Base-by-base conservation (phyloP, 1,140 invertebrate genomes). In the Ruditapes philippinarum region DNA sequence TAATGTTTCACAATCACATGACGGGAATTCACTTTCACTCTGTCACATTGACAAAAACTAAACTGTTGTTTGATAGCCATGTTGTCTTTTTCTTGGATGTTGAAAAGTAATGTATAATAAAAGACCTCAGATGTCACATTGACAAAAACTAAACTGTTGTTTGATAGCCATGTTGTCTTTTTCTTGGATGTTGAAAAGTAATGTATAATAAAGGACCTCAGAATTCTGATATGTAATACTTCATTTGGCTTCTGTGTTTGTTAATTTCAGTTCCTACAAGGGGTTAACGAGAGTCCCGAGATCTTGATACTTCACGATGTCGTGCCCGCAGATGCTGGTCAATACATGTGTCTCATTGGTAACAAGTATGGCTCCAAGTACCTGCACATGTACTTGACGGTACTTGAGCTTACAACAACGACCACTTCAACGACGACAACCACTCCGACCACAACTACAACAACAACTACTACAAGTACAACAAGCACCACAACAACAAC, bases 321-420 rank as follows among this genome's bases (percentile, higher is more conserved):
- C 3, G 73, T n/a, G 3, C 40, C 14, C 12, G 31, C 51, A 5
- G 89, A 90, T 28, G 89, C 78, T 4, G 89, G 89, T 3, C 74
- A 90, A 36, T 90, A 90, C 40, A 90, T 78, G 5, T 90, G 89
- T 87, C 60, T 90, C 11, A 76, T 70, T 25, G 89, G 83, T 14
- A 87, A 87, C 45, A 42, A 80, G 36, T 74, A 42, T 33, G 83
- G 83, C 0, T 81, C 83, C 19, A 85, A 87, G 17, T 86, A 90
- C 38, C 74, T 81, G n/a, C 65, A 81, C 25, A 78, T 83, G 60
- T 86, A 76, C n/a, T 51, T 90, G 4, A 76, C 60, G 33, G 89
- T 90, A 1, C 22, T 82, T 0, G 60, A 42, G 11, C 28, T 40
- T 36, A 80, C 87, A 4, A 89, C 87, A 9, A 89, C 87, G 11